Conservation (phyloP, 2,888 invertebrate species). For the Polyommatus icarus region DNA sequence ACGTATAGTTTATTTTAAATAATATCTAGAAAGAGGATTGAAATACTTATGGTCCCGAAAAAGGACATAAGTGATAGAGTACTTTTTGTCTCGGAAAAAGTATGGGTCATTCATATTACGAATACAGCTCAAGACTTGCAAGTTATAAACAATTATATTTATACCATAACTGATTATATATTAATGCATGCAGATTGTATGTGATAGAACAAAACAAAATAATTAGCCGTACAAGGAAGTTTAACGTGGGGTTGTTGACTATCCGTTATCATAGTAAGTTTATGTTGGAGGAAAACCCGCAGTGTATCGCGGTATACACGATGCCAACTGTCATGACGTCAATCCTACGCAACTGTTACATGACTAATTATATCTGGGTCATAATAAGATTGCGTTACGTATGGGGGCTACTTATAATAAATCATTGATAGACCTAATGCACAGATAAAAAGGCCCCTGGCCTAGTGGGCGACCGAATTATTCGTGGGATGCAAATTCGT, state of each 20-base stretch:
- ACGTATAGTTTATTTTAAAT: too few species aligned
- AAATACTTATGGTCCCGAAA: too few species aligned
- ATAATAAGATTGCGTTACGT: conserved; percentile 15
- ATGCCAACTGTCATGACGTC: conserved; percentile 21
- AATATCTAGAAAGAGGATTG: too few species aligned
- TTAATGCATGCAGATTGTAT: background rate
- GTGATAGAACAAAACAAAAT: background rate
- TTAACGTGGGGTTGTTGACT: background rate
- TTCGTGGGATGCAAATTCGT: background rate
- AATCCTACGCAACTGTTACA: conserved; percentile 27
- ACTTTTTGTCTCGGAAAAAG: too few species aligned
- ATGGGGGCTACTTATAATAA: background rate
- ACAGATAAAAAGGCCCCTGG: background rate
- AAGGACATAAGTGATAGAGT: too few species aligned
- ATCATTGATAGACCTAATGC: conserved; percentile 9
- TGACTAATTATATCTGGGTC: conserved; percentile 12
- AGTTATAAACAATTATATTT: background rate
- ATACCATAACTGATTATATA: background rate
- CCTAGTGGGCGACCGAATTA: background rate
- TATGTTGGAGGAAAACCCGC: background rate
- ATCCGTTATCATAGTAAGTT: conserved; percentile 1
- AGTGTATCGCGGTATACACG: background rate
- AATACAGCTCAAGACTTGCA: too few species aligned
- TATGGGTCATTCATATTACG: background rate
- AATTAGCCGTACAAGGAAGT: conserved; percentile 8